These are phyloP conservation scores for Falco peregrinus DNA, from an alignment of 2,797 vertebrate species.

Conservation along the genomic window DNA sequence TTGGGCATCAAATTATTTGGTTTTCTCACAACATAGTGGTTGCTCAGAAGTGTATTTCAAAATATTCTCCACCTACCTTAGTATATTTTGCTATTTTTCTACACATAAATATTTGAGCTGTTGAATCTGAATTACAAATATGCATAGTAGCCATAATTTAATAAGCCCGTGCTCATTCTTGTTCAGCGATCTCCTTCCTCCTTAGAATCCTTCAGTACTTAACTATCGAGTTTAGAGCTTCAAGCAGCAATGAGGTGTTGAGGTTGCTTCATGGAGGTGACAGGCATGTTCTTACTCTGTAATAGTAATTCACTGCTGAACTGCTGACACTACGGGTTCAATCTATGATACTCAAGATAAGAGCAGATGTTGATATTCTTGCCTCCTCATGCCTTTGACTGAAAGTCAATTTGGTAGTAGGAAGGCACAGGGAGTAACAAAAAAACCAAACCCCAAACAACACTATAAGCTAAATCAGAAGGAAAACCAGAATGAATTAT, in stretches of 20 bases:
- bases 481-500: neutral
- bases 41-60: neutral
- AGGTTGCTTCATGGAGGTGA: neutral
- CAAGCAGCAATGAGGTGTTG: neutral
- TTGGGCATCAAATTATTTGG: neutral
- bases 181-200: neutral
- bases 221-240: neutral
- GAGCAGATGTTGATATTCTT: neutral
- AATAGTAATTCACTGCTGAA: neutral
- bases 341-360: neutral
- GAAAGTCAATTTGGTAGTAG: neutral
- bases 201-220: neutral
- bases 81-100: neutral
- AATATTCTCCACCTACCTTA: neutral
- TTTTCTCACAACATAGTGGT: neutral
- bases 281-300: neutral
- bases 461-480: neutral
- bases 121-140: neutral
- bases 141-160: neutral
- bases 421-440: neutral
- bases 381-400: neutral
- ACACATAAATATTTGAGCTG: neutral
- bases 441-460: neutral
- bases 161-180: neutral
- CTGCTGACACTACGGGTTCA: neutral